Evolutionary conservation across 1,140 invertebrate genomes (phyloP).

Genomic region (Nymphalis io): DNA sequence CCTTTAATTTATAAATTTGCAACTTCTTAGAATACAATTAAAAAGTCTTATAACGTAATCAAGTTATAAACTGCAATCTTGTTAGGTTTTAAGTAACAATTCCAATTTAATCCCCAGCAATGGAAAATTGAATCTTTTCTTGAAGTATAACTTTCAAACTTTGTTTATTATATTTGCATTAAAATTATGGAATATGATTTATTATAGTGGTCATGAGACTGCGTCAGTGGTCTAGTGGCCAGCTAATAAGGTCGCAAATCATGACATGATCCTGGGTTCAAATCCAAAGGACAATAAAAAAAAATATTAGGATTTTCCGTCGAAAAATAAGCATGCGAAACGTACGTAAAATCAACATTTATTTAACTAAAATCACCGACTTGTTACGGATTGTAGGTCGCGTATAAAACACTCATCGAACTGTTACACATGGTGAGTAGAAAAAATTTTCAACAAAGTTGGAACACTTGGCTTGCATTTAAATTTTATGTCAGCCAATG

Average conservation of each 20-base stretch:
- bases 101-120: neutral
- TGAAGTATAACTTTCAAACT: slow-evolving; percentile 3
- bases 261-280: too few species aligned
- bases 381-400: too few species aligned
- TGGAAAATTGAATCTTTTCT: slow-evolving; percentile 3
- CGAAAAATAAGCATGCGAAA: too few species aligned
- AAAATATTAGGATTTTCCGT: too few species aligned
- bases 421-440: neutral
- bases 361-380: too few species aligned
- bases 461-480: neutral
- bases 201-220: neutral
- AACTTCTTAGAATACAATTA: slow-evolving; percentile 2
- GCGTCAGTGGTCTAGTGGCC: too few species aligned
- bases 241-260: too few species aligned
- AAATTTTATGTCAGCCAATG: slow-evolving; percentile 10
- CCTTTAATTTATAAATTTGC: neutral
- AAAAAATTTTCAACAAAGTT: slow-evolving; percentile 10
- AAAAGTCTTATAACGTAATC: slow-evolving; percentile 4
- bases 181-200: neutral
- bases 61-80: slow-evolving; percentile 27
- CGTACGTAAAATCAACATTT: too few species aligned
- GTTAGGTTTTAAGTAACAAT: slow-evolving; percentile 26
- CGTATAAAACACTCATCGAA: neutral
- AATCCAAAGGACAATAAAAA: too few species aligned
- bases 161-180: slow-evolving; percentile 18